These are phyloP conservation scores for Parasteatoda lunata DNA, from an alignment of 2,888 invertebrate species.

Conservation along the genomic window DNA sequence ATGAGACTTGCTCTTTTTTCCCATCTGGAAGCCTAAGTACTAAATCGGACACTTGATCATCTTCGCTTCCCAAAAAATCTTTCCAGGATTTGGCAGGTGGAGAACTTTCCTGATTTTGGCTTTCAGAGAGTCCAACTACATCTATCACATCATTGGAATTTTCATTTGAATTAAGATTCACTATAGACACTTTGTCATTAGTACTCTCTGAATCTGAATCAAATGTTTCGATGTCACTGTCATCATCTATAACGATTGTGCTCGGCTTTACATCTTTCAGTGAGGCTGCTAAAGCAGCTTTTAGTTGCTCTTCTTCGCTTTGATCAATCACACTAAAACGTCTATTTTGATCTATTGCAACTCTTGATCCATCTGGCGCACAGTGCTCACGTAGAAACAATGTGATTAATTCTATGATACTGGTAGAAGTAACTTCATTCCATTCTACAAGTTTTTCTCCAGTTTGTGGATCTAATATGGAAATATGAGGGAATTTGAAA, in stretches of 20 bases:
- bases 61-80: conserved; percentile 47
- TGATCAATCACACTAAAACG: conserved; percentile 63
- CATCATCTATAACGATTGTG: conserved; percentile 71
- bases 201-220: conserved; percentile 74
- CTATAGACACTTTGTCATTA: conserved; percentile 36
- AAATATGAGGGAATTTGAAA: conserved; percentile 79
- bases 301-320: conserved; percentile 76
- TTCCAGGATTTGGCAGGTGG: conserved; percentile 31
- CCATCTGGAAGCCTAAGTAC: conserved; percentile 76
- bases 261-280: conserved; percentile 71
- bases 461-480: conserved; percentile 80
- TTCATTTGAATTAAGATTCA: conserved; percentile 35
- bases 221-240: conserved; percentile 74
- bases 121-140: conserved; percentile 44
- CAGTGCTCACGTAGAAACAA: conserved; percentile 74
- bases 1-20: conserved; percentile 73
- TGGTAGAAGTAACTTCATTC: conserved; percentile 74
- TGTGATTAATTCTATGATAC: conserved; percentile 75
- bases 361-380: conserved; percentile 71
- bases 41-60: conserved; percentile 74
- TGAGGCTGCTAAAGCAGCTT: conserved; percentile 76
- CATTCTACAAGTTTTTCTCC: conserved; percentile 78
- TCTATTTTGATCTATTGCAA: background rate
- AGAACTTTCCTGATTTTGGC: conserved; percentile 17
- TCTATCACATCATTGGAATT: conserved; percentile 64